These are phyloP conservation scores for Garrulus glandarius DNA, from an alignment of 2,797 vertebrate genomes.

Conservation along the genomic window DNA sequence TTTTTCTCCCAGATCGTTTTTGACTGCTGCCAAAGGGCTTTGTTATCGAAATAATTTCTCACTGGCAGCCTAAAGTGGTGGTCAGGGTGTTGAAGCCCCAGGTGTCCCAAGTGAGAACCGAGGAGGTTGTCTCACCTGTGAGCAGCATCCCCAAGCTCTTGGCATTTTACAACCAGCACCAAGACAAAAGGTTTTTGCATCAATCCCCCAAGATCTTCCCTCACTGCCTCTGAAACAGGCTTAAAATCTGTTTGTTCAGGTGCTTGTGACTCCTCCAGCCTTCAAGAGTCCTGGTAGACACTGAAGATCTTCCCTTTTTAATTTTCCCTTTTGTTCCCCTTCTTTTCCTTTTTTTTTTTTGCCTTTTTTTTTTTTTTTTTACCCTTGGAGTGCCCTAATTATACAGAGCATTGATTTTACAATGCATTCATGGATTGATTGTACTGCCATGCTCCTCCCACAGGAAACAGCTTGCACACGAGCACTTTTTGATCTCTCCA, in stretches of 20 bases:
- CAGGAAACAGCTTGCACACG: slow-evolving; percentile 77
- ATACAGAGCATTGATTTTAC: slow-evolving; percentile 96
- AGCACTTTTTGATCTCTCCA: slow-evolving; percentile 75
- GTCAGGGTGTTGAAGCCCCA: accelerated
- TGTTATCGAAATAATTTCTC: not conserved
- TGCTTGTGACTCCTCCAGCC: slow-evolving; percentile 20
- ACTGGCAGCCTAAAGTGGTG: not conserved
- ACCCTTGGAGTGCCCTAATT: slow-evolving; percentile 95
- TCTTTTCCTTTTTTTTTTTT: not conserved
- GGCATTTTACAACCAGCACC: not conserved
- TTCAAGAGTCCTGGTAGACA: slow-evolving; percentile 72
- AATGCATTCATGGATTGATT: slow-evolving; percentile 91
- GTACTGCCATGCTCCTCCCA: slow-evolving; percentile 79
- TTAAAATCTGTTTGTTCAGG: slow-evolving; percentile 5
- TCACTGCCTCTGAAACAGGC: not conserved
- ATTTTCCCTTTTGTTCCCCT: slow-evolving; percentile 45
- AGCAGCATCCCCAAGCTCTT: not conserved
- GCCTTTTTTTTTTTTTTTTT: slow-evolving; percentile 73
- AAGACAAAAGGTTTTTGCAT: not conserved
- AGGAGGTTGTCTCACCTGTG: not conserved
- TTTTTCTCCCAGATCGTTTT: not conserved
- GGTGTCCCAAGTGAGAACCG: not conserved
- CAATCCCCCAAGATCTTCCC: not conserved
- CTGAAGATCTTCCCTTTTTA: slow-evolving; percentile 19
- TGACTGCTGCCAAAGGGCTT: not conserved